Conservation (phyloP, 2,113 vertebrate genomes). For the Hypanus sabinus region DNA sequence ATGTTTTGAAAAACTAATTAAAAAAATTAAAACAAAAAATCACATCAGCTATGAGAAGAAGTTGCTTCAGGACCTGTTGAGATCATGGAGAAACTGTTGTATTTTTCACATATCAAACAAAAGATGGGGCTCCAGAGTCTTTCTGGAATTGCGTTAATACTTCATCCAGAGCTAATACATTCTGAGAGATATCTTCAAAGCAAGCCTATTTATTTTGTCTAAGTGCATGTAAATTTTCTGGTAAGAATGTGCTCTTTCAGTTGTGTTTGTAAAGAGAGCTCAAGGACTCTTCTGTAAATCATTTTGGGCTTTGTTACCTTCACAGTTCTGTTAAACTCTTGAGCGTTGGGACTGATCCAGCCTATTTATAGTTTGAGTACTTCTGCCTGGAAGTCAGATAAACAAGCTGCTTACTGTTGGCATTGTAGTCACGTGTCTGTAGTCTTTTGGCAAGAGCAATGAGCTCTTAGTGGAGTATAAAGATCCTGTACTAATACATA, state of each 20-base stretch:
- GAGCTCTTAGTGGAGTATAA: not conserved
- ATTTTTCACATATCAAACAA: not conserved
- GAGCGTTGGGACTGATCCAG: not conserved
- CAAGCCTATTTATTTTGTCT: not conserved
- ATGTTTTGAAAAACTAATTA: too few relatives aligned
- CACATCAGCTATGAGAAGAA: not conserved
- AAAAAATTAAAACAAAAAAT: too few relatives aligned
- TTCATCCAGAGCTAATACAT: not conserved
- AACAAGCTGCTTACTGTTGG: conserved; percentile 34
- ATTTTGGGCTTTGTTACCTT: conserved; percentile 13
- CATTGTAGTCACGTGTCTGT: conserved; percentile 13
- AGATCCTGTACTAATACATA: conserved; percentile 6
- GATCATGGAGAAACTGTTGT: not conserved
- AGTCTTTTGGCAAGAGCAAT: conserved; percentile 21
- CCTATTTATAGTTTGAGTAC: conserved; percentile 23
- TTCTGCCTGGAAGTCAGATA: conserved; percentile 35
- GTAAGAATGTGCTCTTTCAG: not conserved
- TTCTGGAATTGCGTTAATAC: not conserved
- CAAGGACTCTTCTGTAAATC: not conserved
- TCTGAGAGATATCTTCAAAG: not conserved
- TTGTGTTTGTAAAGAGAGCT: not conserved
- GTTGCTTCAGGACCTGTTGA: not conserved
- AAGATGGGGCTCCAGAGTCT: not conserved
- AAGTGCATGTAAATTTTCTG: not conserved
- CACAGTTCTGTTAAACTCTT: not conserved